Base-by-base conservation (phyloP, 2,797 vertebrate species). In the Tragopan temminckii region DNA sequence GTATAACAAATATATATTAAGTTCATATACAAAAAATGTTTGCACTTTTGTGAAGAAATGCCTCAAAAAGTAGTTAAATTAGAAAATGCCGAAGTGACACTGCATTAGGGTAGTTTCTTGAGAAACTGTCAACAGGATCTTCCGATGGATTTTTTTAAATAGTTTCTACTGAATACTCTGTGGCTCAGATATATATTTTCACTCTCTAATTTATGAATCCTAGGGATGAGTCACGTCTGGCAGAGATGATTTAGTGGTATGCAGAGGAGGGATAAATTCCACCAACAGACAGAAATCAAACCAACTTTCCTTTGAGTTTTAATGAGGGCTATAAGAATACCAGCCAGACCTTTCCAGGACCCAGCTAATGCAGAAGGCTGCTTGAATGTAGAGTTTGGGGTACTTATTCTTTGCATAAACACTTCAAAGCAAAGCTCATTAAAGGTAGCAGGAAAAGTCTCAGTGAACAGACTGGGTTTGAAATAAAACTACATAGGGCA, bases 211-310 rank as follows among this genome's bases (percentile, higher is more conserved):
- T 95, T 92, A 95, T 91, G 89, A 92, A 78, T 75, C 69, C 64
- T 70, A 38, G 91, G 74, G 78, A 96, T 95, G 94, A 95, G 79
- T 95, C 94, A 94, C 36, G 89, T 96, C 93, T 96, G 89, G 76
- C 69, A 80, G 79, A 78, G 38, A 88, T 57, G 63, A 94, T 85
- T 94, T 95, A 94, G 69, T 23, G 68, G 66, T 23, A 88, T 69
- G 86, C 92, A 92, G 81, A 90, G 61, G 31, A 95, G 40, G 66
- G 81, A 78, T 92, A 93, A 96, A 94, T 90, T 94, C 80, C 78
- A 95, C 38, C 64, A 84, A 81, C 76, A 90, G 66, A 69, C 42
- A 83, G 90, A 93, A 95, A 94, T 92, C 89, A 93, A 88, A 78
- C 59, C 36, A 85, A 25, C 63, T 78, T 87, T 27, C 48, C 72